Percentiles rank a stretch among this genome's conserved stretches.
These are phyloP conservation scores for Myioborus melanocephalus DNA, from an alignment of 2,797 vertebrate genomes.

Conservation along the genomic window DNA sequence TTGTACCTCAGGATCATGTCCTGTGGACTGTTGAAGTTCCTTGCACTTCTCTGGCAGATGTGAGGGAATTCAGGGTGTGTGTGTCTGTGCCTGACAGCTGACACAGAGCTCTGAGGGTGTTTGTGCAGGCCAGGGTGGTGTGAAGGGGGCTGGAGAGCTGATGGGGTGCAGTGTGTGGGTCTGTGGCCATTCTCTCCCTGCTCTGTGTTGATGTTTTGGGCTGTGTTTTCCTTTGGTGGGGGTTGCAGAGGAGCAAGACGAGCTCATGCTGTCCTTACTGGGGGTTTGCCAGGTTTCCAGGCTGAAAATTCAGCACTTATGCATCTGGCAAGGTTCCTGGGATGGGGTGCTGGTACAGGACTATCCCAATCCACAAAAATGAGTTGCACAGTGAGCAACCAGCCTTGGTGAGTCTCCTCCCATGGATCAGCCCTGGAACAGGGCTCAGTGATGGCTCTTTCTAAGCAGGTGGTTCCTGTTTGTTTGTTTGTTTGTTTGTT, in stretches of 20 bases:
- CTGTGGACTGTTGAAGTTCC: not conserved
- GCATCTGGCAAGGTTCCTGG: not conserved
- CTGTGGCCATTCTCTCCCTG: fast-evolving
- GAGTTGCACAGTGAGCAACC: not conserved
- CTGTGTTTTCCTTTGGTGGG: not conserved
- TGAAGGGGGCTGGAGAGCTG: not conserved
- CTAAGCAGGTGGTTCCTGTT: not conserved
- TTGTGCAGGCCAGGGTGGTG: not conserved
- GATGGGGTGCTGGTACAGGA: not conserved
- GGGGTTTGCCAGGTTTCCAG: not conserved
- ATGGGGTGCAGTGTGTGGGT: fast-evolving
- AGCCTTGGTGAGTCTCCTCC: not conserved
- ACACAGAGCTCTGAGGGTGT: not conserved
- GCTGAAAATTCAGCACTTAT: not conserved
- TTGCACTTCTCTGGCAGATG: not conserved
- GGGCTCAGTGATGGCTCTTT: not conserved
- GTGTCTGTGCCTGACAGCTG: not conserved
- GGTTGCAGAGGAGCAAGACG: not conserved
- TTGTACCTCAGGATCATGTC: not conserved
- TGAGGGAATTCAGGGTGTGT: not conserved
- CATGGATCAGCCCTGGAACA: not conserved
- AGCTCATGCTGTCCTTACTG: not conserved
- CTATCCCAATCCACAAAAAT: not conserved
- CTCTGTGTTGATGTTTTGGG: not conserved
- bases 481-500: not conserved